Evolutionary conservation across 30 jellyfish, hydroid and myxozoan species (phyloP), one percentile per base, ranked within the genome.

Genomic region (Hydra vulgaris): DNA sequence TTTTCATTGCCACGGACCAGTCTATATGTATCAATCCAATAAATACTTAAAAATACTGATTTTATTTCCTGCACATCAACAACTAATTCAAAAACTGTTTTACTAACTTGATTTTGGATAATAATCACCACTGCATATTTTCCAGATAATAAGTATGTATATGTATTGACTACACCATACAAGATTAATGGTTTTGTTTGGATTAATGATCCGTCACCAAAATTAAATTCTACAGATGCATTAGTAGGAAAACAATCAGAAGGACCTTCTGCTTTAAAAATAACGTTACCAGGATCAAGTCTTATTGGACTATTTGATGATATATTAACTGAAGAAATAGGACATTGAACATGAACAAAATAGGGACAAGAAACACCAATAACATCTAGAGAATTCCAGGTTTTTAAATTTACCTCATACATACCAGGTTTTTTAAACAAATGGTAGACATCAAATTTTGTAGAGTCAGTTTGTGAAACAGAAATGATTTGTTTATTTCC

Each of bases 191-290:
- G 81, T n/a, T 73, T 74, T 8, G 21, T 53, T 21, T 52, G 53
- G 27, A 72, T 23, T 56, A n/a, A 23, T 85, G 79, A 53, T 23
- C 96, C 96, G 79, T 94, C 95, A 1, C 99, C 99, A 70, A 78
- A 94, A n/a, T 85, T 87, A 95, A 95, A 94, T 17, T 87, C 68
- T 53, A 94, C 68, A 54, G 79, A 52, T 8, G 99, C 96, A 79
- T 87, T 88, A 16, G 96, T 88, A 18, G 96, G 99, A n/a, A 83
- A 83, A 0, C 74, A 19, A 18, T 78, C 92, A 0, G 74, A 90
- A 19, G 88, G 86, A n/a, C 86, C 77, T 4, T 70, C 74, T 66
- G 88, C 78, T 68, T 83, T 56, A 81, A 83, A 94, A 17, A 54
- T 72, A 23, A 70, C 95, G 21, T 76, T 66, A 0, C 96, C 99